Evolutionary conservation across 2,797 vertebrate species (phyloP), one percentile per base, ranked within the genome.

Genomic region (Momotus momota): DNA sequence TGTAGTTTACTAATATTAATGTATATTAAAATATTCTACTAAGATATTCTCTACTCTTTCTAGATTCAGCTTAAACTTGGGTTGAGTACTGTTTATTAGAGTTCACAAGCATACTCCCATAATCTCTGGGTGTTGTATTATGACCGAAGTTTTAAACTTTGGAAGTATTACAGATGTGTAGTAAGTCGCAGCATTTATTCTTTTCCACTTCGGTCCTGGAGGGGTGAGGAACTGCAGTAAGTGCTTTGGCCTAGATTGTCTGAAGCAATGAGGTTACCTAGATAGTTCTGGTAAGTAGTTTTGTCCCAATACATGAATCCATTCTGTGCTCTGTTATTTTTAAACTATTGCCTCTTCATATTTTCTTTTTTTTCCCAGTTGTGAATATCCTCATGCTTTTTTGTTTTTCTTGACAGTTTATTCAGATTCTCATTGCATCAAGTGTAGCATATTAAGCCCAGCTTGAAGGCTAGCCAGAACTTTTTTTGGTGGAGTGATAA

Each of bases 351-450:
- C 26, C 29, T 88, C 9, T 90, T 86, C 27, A 54, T 35, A 35
- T 35, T 35, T 57, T 58, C 33, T 23, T 81, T 70, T 70, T 60
- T 75, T 92, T 81, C 83, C 52, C 54, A 61, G 57, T 58, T 93
- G 45, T 75, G 81, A 80, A 41, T 81, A 31, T 57, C 38, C 35
- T 78, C 13, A 10, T 85, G 48, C 61, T 35, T 77, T 18, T 60
- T 51, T 23, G 4, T 72, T 70, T 75, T 66, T 62, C 78, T 60
- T 87, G 48, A 22, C 33, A 40, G 23, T 67, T 90, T 73, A 16
- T 83, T 92, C 52, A 85, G 25, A 54, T 94, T 91, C 43, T 88
- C 35, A 7, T 81, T 94, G 73, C 89, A 52, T 93, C 73, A 70
- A 3, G 1, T 69, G 14, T 0, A 52, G 51, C 29, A 5, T 54